Percentiles rank a stretch among this genome's conserved stretches.
phyloP scores from a whole-genome alignment of 23 tunicate species.

The Oikopleura vanhoeffeni region DNA sequence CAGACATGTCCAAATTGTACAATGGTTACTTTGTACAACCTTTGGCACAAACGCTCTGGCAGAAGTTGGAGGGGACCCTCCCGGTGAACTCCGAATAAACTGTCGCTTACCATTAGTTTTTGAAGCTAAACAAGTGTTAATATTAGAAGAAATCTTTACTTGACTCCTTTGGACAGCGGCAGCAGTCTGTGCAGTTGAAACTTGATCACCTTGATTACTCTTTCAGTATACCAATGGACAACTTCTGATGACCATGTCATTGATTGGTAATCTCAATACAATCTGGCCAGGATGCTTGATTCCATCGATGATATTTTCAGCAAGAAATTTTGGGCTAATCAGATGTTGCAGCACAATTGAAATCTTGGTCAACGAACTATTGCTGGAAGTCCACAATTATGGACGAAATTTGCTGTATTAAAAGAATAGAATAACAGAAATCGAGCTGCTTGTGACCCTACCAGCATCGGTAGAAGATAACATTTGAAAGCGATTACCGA shows the following conservation, averaged over 20 bases:
- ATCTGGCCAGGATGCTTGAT: background rate
- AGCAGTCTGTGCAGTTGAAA: background rate
- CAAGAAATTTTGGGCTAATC: background rate
- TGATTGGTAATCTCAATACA: background rate
- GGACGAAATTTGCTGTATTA: background rate
- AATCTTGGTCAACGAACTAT: background rate
- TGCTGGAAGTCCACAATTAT: background rate
- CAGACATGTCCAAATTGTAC: too few species aligned
- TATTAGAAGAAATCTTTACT: background rate
- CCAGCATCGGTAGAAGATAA: background rate
- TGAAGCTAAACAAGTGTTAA: too few species aligned
- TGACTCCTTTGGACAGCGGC: background rate
- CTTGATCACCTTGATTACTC: background rate
- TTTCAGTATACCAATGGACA: background rate
- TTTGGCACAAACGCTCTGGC: too few species aligned
- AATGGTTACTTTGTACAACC: too few species aligned
- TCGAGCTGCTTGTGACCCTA: background rate
- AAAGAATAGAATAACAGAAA: background rate
- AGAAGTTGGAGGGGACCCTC: too few species aligned
- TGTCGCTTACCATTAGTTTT: too few species aligned
- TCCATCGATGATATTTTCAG: background rate
- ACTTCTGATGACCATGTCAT: background rate
- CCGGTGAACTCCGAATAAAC: too few species aligned
- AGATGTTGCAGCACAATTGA: background rate
- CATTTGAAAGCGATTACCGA: background rate